These are phyloP conservation scores for Pycnomerus fuliginosus DNA, from an alignment of 2,888 invertebrate genomes.

Conservation along the genomic window DNA sequence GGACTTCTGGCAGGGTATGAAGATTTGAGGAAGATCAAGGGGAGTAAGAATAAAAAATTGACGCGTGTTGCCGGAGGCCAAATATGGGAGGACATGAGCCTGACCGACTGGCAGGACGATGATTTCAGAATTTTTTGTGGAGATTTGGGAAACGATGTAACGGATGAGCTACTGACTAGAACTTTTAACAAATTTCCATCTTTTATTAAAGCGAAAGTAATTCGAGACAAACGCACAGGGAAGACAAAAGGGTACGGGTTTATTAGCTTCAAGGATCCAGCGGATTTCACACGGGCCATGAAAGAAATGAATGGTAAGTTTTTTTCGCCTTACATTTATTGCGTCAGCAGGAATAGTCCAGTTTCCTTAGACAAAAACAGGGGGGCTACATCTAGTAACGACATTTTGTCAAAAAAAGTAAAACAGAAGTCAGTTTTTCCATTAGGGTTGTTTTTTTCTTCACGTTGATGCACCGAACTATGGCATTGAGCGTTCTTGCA, in stretches of 20 bases:
- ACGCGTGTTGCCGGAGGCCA: constrained; percentile 91
- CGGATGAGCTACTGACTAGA: constrained; percentile 93
- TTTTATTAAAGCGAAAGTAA: constrained; percentile 91
- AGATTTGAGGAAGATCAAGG: constrained; percentile 54
- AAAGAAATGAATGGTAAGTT: constrained; percentile 99
- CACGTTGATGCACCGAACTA: no score
- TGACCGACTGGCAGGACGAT: constrained; percentile 96
- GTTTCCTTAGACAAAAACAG: no score
- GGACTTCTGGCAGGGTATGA: constrained; percentile 60
- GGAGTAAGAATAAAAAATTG: constrained; percentile 62
- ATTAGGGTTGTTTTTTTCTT: no score
- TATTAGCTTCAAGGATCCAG: constrained; percentile 96
- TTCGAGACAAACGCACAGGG: constrained; percentile 94
- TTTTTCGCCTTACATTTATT: no score
- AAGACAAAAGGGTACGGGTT: constrained; percentile 99
- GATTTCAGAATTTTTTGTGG: constrained; percentile 99
- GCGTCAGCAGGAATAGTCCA: no score
- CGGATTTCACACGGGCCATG: constrained; percentile 97
- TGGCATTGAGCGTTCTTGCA: no score
- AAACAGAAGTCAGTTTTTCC: no score
- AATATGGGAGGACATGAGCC: constrained; percentile 93
- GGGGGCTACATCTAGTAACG: no score
- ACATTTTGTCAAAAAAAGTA: no score
- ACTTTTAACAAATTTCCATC: constrained; percentile 94
- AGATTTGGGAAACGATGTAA: constrained; percentile 99